A percentile compares a stretch with the other conserved stretches of the same genome.
These are phyloP conservation scores for Philotrypesis tridentata DNA, from an alignment of 1,140 invertebrate genomes.

Conservation along the genomic window DNA sequence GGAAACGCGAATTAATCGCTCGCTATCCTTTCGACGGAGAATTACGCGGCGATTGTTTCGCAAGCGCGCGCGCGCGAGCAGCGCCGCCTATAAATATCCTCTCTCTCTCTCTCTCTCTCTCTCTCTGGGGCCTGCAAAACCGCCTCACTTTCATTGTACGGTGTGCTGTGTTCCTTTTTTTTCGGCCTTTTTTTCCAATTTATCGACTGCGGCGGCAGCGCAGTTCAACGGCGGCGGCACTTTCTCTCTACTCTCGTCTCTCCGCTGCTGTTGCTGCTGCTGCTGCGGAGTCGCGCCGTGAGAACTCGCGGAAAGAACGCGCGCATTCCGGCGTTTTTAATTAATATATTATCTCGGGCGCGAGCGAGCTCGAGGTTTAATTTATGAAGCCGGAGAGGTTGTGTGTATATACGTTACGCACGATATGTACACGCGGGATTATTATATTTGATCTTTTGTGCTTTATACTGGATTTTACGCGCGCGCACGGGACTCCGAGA, in stretches of 20 bases:
- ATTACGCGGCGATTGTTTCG: conserved; percentile 19
- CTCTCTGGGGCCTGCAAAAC: no score
- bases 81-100: conserved; percentile 10
- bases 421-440: no score
- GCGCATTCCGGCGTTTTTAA: conserved; percentile 4
- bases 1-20: conserved; percentile 7
- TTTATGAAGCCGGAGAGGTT: no score
- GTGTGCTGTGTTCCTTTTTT: background rate
- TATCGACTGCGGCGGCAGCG: background rate
- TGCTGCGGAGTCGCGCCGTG: background rate
- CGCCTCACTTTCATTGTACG: conserved; percentile 13
- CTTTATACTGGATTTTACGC: no score
- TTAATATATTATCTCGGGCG: background rate
- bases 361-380: no score
- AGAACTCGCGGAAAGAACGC: conserved; percentile 1
- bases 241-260: background rate
- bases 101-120: no score
- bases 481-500: no score
- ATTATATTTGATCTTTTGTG: no score
- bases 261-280: no score
- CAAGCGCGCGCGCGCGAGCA: no score
- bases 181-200: background rate
- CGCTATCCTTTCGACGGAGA: background rate
- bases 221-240: background rate
- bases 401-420: background rate